These are phyloP conservation scores for Xanthia togata DNA, from an alignment of 2,888 invertebrate genomes.

Conservation along the genomic window DNA sequence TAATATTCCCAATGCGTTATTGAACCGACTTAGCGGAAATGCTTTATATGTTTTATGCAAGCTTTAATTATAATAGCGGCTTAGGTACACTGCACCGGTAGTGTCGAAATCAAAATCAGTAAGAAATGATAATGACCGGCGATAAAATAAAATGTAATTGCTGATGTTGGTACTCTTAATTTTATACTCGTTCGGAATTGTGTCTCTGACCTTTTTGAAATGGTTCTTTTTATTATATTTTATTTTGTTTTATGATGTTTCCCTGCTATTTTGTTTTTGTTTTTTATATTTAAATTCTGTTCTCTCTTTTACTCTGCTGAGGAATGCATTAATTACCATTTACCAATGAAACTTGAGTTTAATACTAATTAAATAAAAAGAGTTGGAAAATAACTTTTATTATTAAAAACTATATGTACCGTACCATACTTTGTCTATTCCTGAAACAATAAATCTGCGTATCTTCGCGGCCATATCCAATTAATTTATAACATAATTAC, in stretches of 20 bases:
- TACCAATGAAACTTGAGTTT: not conserved
- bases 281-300: constrained; percentile 18
- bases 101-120: constrained; percentile 61
- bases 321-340: constrained; percentile 23
- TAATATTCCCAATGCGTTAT: constrained; percentile 67
- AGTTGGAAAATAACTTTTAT: not conserved
- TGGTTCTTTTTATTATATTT: constrained; percentile 21
- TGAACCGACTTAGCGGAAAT: constrained; percentile 65
- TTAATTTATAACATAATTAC: constrained; percentile 42
- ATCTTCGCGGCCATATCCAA: not conserved
- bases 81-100: constrained; percentile 33
- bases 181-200: constrained; percentile 52
- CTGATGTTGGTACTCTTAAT: constrained; percentile 55
- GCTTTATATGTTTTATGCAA: constrained; percentile 63
- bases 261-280: constrained; percentile 21
- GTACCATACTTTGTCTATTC: not conserved
- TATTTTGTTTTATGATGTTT: constrained; percentile 33
- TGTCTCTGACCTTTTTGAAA: constrained; percentile 64
- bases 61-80: constrained; percentile 55
- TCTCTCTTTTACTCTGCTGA: not conserved
- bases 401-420: not conserved
- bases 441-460: not conserved
- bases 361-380: not conserved
- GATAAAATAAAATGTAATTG: constrained; percentile 64
- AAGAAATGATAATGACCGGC: constrained; percentile 39